phyloP scores from a whole-genome alignment of 2,888 invertebrate genomes.

The Folsomia candida region DNA sequence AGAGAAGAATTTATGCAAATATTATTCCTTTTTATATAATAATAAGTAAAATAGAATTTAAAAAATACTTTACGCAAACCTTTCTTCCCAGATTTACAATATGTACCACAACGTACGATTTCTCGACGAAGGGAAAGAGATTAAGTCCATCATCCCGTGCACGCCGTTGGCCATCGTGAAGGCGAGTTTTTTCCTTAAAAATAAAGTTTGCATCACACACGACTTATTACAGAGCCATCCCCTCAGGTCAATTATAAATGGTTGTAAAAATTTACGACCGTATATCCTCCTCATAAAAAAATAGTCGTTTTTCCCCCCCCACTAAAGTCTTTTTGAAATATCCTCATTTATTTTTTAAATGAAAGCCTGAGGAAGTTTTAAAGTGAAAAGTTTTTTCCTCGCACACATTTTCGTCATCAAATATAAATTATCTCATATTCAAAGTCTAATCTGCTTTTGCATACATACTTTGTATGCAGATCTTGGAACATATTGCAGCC shows the following conservation, averaged over 20 bases:
- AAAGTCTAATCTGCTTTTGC: background rate
- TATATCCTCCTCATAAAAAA: too few species aligned
- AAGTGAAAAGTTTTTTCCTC: background rate
- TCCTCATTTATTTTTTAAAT: background rate
- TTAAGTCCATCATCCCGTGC: conserved; percentile 43
- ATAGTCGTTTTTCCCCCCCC: too few species aligned
- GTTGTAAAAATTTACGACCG: too few species aligned
- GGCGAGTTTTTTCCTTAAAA: conserved; percentile 18
- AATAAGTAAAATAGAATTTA: background rate
- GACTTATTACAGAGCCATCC: too few species aligned
- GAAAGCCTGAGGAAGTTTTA: background rate
- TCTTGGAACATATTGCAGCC: conserved; percentile 35
- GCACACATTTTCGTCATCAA: background rate
- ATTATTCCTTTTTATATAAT: too few species aligned
- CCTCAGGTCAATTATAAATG: too few species aligned
- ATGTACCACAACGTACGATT: conserved; percentile 46
- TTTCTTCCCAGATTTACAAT: conserved; percentile 34
- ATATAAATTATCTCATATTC: background rate
- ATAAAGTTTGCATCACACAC: too few species aligned
- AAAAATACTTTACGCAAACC: too few species aligned
- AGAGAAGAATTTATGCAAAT: too few species aligned
- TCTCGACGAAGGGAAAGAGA: conserved; percentile 29
- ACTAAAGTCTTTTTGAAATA: too few species aligned
- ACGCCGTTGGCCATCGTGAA: conserved; percentile 42
- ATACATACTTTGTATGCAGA: conserved; percentile 12